Base-by-base conservation (phyloP, 2,797 vertebrate genomes). In the Xiphorhynchus erythropygius region DNA sequence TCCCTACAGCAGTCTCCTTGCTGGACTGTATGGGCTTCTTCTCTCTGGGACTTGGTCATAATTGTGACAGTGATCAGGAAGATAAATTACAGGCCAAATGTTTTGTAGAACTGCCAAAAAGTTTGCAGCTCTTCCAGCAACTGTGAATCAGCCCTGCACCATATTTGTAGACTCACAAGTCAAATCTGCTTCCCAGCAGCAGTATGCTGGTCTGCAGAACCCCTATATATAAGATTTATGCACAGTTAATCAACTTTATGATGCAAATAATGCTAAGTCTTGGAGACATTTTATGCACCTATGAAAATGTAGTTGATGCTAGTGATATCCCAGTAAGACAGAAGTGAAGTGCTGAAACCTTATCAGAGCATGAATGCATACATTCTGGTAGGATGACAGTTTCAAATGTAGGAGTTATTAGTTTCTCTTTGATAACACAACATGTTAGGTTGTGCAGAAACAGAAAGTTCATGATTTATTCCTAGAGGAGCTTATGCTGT, bases 91-190 rank as follows among this genome's bases (percentile, higher is more conserved):
- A 81, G 87, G 57, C 79, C 11, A 4, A 69, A 68, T 57, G 44
- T 93, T 88, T 73, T 91, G 67, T 60, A 81, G 55, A 53, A 41
- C 82, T 86, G 92, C 79, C 91, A 89, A 55, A 70, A 94, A 62
- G 35, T 94, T 92, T 86, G 78, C 67, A 95, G 69, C 85, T 76
- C 77, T 78, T 93, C 62, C 82, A 96, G 71, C 74, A 52, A 21
- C 73, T 88, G 83, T 95, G 89, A 91, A 91, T 93, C 92, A 93
- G 80, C 88, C 59, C 67, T 89, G 75, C 21, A n/a, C 81, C 81
- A 81, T 78, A 0, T 87, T 89, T 90, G 76, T 76, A 70, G 79
- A 13, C 44, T 81, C 2, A 3, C 50, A 76, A 88, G 83, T 56
- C 65, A 79, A 84, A 87, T 87, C 74, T 67, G 69, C 47, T 47